Evolutionary conservation across 2,113 vertebrate genomes (phyloP), one percentile per base, ranked within the genome.

Genomic region (Cryptomyrus ogoouensis): DNA sequence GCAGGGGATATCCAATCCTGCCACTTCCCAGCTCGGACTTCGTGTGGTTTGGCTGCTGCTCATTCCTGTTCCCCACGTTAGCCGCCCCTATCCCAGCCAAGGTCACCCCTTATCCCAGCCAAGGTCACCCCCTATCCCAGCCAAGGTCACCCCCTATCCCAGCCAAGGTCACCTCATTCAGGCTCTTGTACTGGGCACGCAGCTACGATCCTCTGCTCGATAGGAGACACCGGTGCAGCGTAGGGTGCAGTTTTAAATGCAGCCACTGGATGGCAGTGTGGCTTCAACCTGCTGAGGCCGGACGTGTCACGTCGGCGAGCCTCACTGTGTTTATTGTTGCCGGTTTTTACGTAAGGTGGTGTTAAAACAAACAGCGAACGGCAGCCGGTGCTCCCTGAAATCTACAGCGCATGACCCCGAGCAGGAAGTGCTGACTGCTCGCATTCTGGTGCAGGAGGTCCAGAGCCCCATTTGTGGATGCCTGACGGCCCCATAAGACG

Each of bases 211-310:
- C 21, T 58, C 53, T 8, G n/a, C 58, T 31, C 62, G 1, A 27
- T 27, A 66, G 62, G 62, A 66, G 10, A 66, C 9, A 3, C n/a
- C 5, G 35, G 17, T 31, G 47, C 12, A 1, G 47, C n/a, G 1
- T 24, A 13, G n/a, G 17, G 46, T 0, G 27, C 49, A 47, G 8
- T 53, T 89, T 88, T 56, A 31, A 39, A 12, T 31, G 74, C 50
- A 88, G 70, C 94, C 95, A 95, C 94, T 94, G 95, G 95, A 93
- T 94, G 95, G 95, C 94, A 94, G 91, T 93, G 86, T 91, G 93
- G 93, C 89, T 93, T 93, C 92, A 95, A 91, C 92, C 89, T 93
- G 92, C 88, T 89, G 53, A 15, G 88, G 89, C 31, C 53, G 24
- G 89, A 44, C 21, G 56, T 90, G 35, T 90, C 90, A 93, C 93